These are phyloP conservation scores for Philereme transversata DNA, from an alignment of 2,888 invertebrate genomes.

Conservation along the genomic window DNA sequence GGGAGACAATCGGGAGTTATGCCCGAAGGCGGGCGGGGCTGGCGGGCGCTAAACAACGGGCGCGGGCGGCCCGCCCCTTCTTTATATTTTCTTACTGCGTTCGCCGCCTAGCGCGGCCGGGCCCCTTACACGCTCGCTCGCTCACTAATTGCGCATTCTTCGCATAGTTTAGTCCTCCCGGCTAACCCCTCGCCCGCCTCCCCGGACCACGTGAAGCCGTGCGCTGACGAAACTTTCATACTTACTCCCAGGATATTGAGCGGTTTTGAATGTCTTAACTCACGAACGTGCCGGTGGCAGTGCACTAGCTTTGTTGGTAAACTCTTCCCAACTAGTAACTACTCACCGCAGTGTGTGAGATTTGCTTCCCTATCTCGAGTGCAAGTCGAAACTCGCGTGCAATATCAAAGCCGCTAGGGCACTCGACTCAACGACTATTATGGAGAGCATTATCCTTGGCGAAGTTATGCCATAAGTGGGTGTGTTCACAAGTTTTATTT, in stretches of 20 bases:
- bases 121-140: slow-evolving; percentile 88
- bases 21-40: slow-evolving; percentile 75
- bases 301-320: slow-evolving; percentile 71
- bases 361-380: slow-evolving; percentile 42
- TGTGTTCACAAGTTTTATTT: slow-evolving; percentile 12
- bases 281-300: slow-evolving; percentile 75
- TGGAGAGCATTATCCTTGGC: slow-evolving; percentile 17
- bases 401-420: slow-evolving; percentile 13
- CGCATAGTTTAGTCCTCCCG: slow-evolving; percentile 95
- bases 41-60: slow-evolving; percentile 80
- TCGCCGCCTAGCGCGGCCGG: slow-evolving; percentile 84
- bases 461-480: slow-evolving; percentile 15
- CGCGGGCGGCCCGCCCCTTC: slow-evolving; percentile 85
- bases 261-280: slow-evolving; percentile 85
- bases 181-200: slow-evolving; percentile 82
- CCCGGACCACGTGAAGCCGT: slow-evolving; percentile 83
- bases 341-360: slow-evolving; percentile 57
- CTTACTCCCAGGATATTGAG: slow-evolving; percentile 83
- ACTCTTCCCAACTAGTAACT: slow-evolving; percentile 63
- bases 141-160: slow-evolving; percentile 98
- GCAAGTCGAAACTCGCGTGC: slow-evolving; percentile 36
- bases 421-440: slow-evolving; percentile 30
- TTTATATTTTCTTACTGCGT: slow-evolving; percentile 88
- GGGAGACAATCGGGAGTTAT: slow-evolving; percentile 84
- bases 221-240: slow-evolving; percentile 83